These are phyloP conservation scores for Calliscelio sp. DNA, from an alignment of 2,888 invertebrate genomes.

Conservation along the genomic window DNA sequence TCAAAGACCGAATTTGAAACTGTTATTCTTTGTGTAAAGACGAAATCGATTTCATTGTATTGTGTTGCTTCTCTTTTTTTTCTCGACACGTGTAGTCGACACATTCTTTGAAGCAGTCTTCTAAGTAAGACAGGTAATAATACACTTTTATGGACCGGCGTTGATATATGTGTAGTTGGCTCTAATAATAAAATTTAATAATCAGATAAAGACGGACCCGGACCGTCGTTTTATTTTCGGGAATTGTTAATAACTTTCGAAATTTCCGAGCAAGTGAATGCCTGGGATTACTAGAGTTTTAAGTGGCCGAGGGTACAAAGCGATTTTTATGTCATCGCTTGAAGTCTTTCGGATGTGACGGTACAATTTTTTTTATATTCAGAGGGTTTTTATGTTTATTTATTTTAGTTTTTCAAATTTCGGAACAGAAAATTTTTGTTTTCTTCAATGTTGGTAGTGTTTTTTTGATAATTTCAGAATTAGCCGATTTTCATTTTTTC, in stretches of 20 bases:
- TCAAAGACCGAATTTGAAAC: constrained; percentile 62
- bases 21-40: constrained; percentile 52
- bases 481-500: too few relatives aligned
- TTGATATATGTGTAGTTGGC: constrained; percentile 65
- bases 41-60: constrained; percentile 63
- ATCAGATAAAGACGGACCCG: constrained; percentile 59
- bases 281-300: constrained; percentile 9
- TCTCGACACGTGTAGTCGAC: constrained; percentile 58
- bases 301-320: constrained; percentile 17
- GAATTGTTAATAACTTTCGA: constrained; percentile 67
- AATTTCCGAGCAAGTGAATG: constrained; percentile 34
- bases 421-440: neutral
- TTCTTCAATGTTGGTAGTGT: neutral
- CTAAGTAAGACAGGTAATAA: constrained; percentile 72
- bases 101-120: constrained; percentile 67
- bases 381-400: neutral
- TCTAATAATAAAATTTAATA: constrained; percentile 71
- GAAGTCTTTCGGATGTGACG: constrained; percentile 4
- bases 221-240: constrained; percentile 22
- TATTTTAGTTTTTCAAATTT: too few relatives aligned
- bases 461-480: neutral
- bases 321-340: constrained; percentile 9
- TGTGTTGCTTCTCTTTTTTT: constrained; percentile 30
- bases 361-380: neutral
- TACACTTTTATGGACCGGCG: constrained; percentile 69